Percentiles rank a stretch among this genome's conserved stretches.
Evolutionary conservation across 37 sponge, comb jelly and placozoan species (phyloP).

Genomic region (Haliclona indistincta): DNA sequence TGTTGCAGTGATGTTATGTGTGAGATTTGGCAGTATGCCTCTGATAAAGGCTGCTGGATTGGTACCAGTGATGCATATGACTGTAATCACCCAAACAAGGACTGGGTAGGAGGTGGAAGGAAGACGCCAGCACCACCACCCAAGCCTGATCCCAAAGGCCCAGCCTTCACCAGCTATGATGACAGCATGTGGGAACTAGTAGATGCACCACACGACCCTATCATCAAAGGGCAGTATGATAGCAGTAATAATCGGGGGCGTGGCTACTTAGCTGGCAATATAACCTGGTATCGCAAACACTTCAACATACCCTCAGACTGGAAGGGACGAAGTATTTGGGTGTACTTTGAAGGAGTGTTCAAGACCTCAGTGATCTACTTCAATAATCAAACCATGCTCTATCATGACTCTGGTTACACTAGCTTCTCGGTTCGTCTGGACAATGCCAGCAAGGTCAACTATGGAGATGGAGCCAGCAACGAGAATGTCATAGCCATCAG

Average conservation of each 20-base stretch:
- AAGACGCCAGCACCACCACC: conserved; percentile 24
- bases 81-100: conserved; percentile 31
- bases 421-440: conserved; percentile 59
- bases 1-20: conserved; percentile 46
- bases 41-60: conserved; percentile 45
- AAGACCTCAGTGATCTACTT: conserved; percentile 25
- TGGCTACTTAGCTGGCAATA: conserved; percentile 38
- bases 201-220: conserved; percentile 50
- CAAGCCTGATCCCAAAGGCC: conserved; percentile 26
- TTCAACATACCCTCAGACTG: conserved; percentile 56
- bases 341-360: conserved; percentile 66
- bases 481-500: conserved; percentile 55
- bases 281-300: conserved; percentile 62
- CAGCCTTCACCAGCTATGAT: conserved; percentile 35
- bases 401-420: conserved; percentile 60
- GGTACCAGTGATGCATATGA: conserved; percentile 39
- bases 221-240: conserved; percentile 34
- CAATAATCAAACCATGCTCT: conserved; percentile 32
- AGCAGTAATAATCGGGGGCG: neutral
- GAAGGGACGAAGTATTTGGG: conserved; percentile 47
- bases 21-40: conserved; percentile 58
- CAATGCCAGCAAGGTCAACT: conserved; percentile 28
- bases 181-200: conserved; percentile 58
- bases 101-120: conserved; percentile 49
- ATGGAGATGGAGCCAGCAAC: conserved; percentile 40